Evolutionary conservation across 1,140 invertebrate species (phyloP).

Genomic region (Hylyphantes graminicola): DNA sequence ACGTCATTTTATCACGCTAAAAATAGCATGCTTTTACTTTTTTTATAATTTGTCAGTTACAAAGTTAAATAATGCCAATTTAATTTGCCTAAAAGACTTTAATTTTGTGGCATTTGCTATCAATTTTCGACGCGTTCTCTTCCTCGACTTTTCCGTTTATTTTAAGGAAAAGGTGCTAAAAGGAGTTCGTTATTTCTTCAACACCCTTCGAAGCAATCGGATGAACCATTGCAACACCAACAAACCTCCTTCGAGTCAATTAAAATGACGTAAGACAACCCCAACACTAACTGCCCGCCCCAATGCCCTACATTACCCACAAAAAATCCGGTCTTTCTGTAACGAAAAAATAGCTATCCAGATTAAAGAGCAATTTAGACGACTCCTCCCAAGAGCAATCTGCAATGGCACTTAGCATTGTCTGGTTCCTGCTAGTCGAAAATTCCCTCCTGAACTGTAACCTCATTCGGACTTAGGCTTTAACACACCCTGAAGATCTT

Average conservation of each 20-base stretch:
- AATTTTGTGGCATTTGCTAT: too few relatives aligned
- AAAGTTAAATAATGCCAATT: too few relatives aligned
- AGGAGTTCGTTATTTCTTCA: neutral
- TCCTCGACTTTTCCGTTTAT: too few relatives aligned
- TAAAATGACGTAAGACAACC: constrained; percentile 43
- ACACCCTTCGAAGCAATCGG: neutral
- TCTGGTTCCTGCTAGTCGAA: constrained; percentile 6
- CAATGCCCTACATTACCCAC: constrained; percentile 45
- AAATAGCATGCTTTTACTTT: too few relatives aligned
- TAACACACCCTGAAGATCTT: constrained; percentile 55
- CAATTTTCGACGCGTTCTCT: too few relatives aligned
- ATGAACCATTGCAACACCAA: constrained; percentile 37
- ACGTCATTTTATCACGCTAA: too few relatives aligned
- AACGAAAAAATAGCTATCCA: constrained; percentile 35
- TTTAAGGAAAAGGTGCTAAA: neutral
- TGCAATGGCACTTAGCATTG: neutral
- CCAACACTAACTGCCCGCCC: constrained; percentile 30
- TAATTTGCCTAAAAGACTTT: too few relatives aligned
- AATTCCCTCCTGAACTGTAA: constrained; percentile 23
- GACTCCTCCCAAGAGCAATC: constrained; percentile 6
- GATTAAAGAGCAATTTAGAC: constrained; percentile 38
- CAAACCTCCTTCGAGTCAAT: constrained; percentile 40
- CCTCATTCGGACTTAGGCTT: constrained; percentile 34
- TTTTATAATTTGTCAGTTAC: too few relatives aligned
- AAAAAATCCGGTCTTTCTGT: constrained; percentile 45